Base-by-base conservation (phyloP, 2,113 vertebrate species). In the Phaethon lepturus region DNA sequence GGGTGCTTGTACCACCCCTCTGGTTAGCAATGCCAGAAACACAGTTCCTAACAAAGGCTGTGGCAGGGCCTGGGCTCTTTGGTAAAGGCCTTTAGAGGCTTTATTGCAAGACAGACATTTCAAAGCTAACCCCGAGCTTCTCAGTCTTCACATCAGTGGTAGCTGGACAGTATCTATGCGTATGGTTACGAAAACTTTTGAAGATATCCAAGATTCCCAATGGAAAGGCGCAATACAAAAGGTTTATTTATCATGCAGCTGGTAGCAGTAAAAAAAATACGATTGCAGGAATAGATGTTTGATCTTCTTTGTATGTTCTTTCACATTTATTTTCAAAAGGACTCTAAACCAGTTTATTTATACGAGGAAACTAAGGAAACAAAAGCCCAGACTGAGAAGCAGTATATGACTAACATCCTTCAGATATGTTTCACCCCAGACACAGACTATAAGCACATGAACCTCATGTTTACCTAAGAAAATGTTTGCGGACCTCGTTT, bases 401-500 rank as follows among this genome's bases (percentile, higher is more conserved):
- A 77, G 40, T 42, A 58, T 1, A 26, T 44, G 50, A 75, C 1
- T 45, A 44, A 58, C 13, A 45, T 16, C 53, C 68, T 72, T 63
- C 50, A 80, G 71, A 69, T 31, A 22, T 5, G 13, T 73, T 94
- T 94, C 11, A 53, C 35, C n/a, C 28, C 47, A 80, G 58, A 53
- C 14, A 53, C 7, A 44, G 55, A 31, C 22, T 11, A 25, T 33
- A 62, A 71, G 35, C 2, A 12, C 47, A 52, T 47, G 14, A 67
- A 17, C 19, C 29, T 72, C 2, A 3, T 24, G 42, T 86, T 92
- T 97, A 99, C 99, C 99, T 99, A 52, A 99, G 98, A 67, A 99
- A 99, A 28, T 99, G 98, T 88, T 99, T 99, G 94, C 98, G 99
- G 14, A 98, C 98, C 93, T 99, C 99, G 0, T 99, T 99, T 1